Base-by-base conservation (phyloP, 2,888 invertebrate species). In the Conchocele bisecta region DNA sequence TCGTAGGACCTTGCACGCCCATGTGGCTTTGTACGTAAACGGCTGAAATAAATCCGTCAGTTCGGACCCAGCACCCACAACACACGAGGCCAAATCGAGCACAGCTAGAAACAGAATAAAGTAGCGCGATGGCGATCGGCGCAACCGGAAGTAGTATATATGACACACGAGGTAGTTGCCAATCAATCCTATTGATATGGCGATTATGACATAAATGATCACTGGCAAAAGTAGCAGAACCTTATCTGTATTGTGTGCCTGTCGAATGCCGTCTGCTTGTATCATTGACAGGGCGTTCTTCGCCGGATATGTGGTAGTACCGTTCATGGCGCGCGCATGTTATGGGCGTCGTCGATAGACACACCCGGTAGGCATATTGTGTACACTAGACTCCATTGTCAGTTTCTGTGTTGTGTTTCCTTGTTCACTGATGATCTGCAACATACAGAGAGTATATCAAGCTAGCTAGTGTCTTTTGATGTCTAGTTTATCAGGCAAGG, bases 91-190 rank as follows among this genome's bases (percentile, higher is more conserved):
- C n/a, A 86, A 61, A 67, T 87, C 86, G 29, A 85, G 75, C 13
- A 81, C 61, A 9, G 86, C 86, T 51, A 86, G 67, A 60, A 83
- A 86, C 28, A 86, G 59, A n/a, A 87, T 81, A 46, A 86, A 84
- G 53, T 80, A 83, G 46, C 85, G 80, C 11, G 85, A 83, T 6
- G 85, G 83, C n/a, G 83, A 82, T 39, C 82, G 64, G 9, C 81
- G 76, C 42, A 86, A 74, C n/a, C 83, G 79, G 31, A 80, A 76
- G 35, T 78, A 73, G 71, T 86, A 87, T 15, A 87, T 77, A 51
- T 84, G 82, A 28, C 83, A 84, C 26, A 87, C 87, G 20, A 85
- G 54, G 35, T 60, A 61, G 65, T 87, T 87, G 37, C 83, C 83
- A 33, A 84, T 42, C 2, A 86, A 46, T 6, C 85, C 84, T 0